A percentile compares a stretch with the other conserved stretches of the same genome.
These are phyloP conservation scores for Cryptotermes secundus DNA, from an alignment of 1,140 invertebrate genomes.

Conservation along the genomic window DNA sequence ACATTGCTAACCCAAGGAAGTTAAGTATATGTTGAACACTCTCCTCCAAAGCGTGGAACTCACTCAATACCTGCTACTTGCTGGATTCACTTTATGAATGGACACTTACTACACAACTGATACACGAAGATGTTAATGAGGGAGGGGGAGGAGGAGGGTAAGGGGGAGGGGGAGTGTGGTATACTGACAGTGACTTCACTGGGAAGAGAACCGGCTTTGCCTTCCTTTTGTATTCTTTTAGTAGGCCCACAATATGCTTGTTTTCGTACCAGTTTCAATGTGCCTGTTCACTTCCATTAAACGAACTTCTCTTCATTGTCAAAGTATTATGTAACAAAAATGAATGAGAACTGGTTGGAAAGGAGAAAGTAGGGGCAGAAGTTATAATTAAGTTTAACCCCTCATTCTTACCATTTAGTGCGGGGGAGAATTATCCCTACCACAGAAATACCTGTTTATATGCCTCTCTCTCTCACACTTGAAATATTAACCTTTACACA, in stretches of 20 bases:
- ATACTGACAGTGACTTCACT: background rate
- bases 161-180: background rate
- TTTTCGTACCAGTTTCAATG: background rate
- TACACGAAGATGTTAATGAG: background rate
- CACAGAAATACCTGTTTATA: background rate
- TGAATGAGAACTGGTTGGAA: slow-evolving; percentile 12
- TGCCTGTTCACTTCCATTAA: background rate
- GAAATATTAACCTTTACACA: slow-evolving; percentile 2
- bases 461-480: background rate
- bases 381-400: background rate
- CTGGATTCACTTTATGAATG: background rate
- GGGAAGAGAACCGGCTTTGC: background rate
- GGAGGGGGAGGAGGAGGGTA: background rate
- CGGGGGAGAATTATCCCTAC: background rate
- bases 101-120: background rate
- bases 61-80: background rate
- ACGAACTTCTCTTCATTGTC: background rate
- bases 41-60: too few relatives aligned
- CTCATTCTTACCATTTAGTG: background rate
- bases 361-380: background rate
- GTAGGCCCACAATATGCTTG: background rate
- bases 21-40: background rate
- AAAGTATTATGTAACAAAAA: background rate
- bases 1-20: background rate
- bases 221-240: background rate